These are phyloP conservation scores for Melanargia galathea DNA, from an alignment of 2,888 invertebrate species.

Conservation along the genomic window DNA sequence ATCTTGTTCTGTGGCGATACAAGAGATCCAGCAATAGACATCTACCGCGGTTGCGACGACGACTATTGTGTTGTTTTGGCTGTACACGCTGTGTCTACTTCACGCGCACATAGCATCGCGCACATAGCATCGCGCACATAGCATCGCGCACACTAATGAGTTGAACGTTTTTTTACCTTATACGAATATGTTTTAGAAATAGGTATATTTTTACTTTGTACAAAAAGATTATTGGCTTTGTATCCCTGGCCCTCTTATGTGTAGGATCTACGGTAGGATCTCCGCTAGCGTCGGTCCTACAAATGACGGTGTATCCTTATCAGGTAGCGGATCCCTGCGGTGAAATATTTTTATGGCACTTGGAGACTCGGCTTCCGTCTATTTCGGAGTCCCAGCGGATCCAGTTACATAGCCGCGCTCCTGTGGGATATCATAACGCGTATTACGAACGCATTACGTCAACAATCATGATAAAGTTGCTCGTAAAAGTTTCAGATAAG, in stretches of 20 bases:
- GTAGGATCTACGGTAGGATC: slow-evolving; percentile 4
- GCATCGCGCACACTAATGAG: too few relatives aligned
- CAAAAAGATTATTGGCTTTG: background rate
- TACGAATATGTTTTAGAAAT: background rate
- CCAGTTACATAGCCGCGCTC: slow-evolving; percentile 63
- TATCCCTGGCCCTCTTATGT: background rate
- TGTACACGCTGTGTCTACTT: too few relatives aligned
- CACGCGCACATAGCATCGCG: too few relatives aligned
- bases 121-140: too few relatives aligned
- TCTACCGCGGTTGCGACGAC: too few relatives aligned
- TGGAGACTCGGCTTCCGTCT: slow-evolving; percentile 70
- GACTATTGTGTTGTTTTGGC: too few relatives aligned
- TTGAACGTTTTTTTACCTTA: background rate
- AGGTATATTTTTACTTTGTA: background rate
- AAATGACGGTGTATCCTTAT: slow-evolving; percentile 42
- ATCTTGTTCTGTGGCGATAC: too few relatives aligned
- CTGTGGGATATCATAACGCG: slow-evolving; percentile 55
- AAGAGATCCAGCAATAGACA: too few relatives aligned
- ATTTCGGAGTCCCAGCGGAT: slow-evolving; percentile 58
- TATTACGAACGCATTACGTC: slow-evolving; percentile 54
- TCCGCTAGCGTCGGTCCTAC: slow-evolving; percentile 54
- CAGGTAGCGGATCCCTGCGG: slow-evolving; percentile 72
- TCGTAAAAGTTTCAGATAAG: slow-evolving; percentile 32
- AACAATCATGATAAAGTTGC: slow-evolving; percentile 50
- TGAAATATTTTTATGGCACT: slow-evolving; percentile 77